Conservation (phyloP, 2,888 invertebrate species). For the Tyria jacobaeae region DNA sequence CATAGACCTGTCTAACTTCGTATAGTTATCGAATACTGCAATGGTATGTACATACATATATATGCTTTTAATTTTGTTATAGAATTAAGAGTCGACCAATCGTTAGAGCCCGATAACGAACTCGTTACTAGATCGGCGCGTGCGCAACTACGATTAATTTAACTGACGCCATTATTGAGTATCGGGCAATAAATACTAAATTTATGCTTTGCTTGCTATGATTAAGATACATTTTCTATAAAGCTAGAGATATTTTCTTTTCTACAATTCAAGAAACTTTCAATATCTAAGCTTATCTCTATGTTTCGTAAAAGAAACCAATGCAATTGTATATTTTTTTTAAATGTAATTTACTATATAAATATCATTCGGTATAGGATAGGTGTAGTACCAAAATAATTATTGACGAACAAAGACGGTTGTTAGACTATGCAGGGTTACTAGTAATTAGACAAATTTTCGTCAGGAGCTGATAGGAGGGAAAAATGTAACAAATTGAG, state of each 20-base stretch:
- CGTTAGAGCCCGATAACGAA: constrained; percentile 67
- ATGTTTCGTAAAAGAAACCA: too few species aligned
- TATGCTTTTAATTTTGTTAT: constrained; percentile 32
- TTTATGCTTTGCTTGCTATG: constrained; percentile 22
- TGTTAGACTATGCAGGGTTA: too few species aligned
- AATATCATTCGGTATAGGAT: too few species aligned
- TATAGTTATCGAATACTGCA: constrained; percentile 19
- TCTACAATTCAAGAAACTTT: not conserved
- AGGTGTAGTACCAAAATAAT: too few species aligned
- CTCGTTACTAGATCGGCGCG: constrained; percentile 61
- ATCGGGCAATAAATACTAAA: constrained; percentile 35
- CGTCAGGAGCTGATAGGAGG: too few species aligned
- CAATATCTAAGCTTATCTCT: not conserved
- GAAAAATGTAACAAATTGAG: too few species aligned
- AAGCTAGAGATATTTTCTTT: not conserved
- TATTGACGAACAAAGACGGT: too few species aligned
- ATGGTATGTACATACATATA: constrained; percentile 18
- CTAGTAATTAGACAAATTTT: too few species aligned
- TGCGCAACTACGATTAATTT: constrained; percentile 62
- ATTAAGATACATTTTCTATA: constrained; percentile 28
- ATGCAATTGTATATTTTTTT: too few species aligned
- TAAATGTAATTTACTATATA: too few species aligned
- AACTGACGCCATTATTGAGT: constrained; percentile 59
- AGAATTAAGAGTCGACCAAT: constrained; percentile 56
- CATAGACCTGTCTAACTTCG: constrained; percentile 25